Evolutionary conservation across 23 tunicate species (phyloP).

Genomic region (Trididemnum miniatum): DNA sequence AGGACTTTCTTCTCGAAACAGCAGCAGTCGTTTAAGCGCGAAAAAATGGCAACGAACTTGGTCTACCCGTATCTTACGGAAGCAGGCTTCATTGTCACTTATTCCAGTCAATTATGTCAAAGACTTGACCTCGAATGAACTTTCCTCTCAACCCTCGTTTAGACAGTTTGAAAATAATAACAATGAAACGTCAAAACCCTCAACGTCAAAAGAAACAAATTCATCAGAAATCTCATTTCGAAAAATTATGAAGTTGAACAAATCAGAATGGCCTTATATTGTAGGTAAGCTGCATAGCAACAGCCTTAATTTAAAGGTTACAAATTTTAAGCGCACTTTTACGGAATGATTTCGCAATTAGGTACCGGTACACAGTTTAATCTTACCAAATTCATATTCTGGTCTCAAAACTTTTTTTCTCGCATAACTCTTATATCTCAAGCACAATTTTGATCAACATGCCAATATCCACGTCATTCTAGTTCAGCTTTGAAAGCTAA

Average conservation of each 20-base stretch:
- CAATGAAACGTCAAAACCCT: background rate
- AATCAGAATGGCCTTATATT: constrained; percentile 77
- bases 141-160: background rate
- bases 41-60: constrained; percentile 25
- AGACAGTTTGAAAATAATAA: background rate
- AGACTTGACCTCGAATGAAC: background rate
- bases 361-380: too few species aligned
- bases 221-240: constrained; percentile 28
- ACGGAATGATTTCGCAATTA: too few species aligned
- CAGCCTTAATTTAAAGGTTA: too few species aligned
- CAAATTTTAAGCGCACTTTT: too few species aligned
- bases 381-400: too few species aligned
- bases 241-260: constrained; percentile 49
- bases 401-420: too few species aligned
- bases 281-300: too few species aligned
- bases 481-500: too few species aligned
- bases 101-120: background rate
- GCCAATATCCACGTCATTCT: too few species aligned
- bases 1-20: background rate
- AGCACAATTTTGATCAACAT: too few species aligned
- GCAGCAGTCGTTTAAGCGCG: background rate
- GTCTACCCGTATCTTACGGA: constrained; percentile 9
- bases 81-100: constrained; percentile 1
- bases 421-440: too few species aligned
- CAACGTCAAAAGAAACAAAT: constrained; percentile 25